Percentiles rank a stretch among this genome's conserved stretches.
phyloP scores from a whole-genome alignment of 2,888 invertebrate species.

The Orthosia incerta region DNA sequence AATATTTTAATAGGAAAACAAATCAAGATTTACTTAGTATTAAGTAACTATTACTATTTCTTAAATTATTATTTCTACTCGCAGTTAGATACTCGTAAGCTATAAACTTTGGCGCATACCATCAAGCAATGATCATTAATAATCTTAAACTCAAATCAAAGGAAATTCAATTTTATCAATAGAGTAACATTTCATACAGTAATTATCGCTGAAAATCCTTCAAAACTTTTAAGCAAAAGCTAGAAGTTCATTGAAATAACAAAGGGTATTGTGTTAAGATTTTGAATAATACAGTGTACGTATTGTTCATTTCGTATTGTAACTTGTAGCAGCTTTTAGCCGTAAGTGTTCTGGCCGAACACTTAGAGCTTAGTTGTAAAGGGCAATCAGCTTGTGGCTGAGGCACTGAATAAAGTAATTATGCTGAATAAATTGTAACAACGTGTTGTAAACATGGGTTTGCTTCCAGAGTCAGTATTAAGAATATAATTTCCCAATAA shows the following conservation, averaged over 20 bases:
- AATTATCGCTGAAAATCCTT: constrained; percentile 17
- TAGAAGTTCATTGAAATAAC: constrained; percentile 28
- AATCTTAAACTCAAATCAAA: not conserved
- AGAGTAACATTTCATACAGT: constrained; percentile 5
- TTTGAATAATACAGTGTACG: constrained; percentile 3
- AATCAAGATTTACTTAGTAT: too few relatives aligned
- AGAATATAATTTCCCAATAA: too few relatives aligned
- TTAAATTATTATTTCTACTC: too few relatives aligned
- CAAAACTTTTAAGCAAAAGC: constrained; percentile 19
- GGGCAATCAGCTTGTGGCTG: not conserved
- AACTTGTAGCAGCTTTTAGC: constrained; percentile 23
- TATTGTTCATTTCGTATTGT: constrained; percentile 34
- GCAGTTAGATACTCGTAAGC: too few relatives aligned
- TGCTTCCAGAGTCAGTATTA: too few relatives aligned
- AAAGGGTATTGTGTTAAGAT: constrained; percentile 24
- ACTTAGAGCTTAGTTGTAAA: constrained; percentile 10
- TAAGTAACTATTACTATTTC: too few relatives aligned
- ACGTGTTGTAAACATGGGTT: not conserved
- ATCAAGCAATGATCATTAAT: not conserved
- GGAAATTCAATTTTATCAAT: constrained; percentile 16
- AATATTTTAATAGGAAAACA: too few relatives aligned
- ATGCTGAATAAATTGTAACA: not conserved
- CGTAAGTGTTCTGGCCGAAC: constrained; percentile 6
- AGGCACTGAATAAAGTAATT: not conserved
- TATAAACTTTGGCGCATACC: too few relatives aligned